Evolutionary conservation across 2,113 vertebrate genomes (phyloP).

Genomic region (Nyctibius bracteatus): DNA sequence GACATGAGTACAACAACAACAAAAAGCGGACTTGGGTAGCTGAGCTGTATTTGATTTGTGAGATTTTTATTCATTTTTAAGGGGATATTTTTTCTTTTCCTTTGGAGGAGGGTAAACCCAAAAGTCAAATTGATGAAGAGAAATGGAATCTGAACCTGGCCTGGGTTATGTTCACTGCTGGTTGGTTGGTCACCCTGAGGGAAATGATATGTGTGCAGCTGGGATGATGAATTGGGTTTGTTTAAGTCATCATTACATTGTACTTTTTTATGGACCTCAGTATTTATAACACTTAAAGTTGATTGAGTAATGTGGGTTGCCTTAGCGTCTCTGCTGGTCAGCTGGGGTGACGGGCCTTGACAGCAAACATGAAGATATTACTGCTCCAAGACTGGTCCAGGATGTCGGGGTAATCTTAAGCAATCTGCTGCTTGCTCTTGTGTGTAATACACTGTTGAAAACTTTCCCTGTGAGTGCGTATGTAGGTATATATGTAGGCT

Average conservation of each 20-base stretch:
- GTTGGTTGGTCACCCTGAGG: constrained; percentile 76
- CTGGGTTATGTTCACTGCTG: constrained; percentile 59
- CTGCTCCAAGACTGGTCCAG: constrained; percentile 76
- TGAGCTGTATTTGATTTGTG: constrained; percentile 52
- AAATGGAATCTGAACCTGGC: constrained; percentile 56
- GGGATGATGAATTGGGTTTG: constrained; percentile 88
- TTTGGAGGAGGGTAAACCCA: constrained; percentile 16
- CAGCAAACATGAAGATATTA: constrained; percentile 84
- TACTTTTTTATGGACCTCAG: constrained; percentile 85
- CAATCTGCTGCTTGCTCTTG: constrained; percentile 89
- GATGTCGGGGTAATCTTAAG: constrained; percentile 85
- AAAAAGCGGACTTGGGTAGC: background rate
- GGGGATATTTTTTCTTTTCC: constrained; percentile 29
- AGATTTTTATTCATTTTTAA: constrained; percentile 62
- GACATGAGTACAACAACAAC: constrained; percentile 53
- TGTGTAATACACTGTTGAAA: constrained; percentile 84
- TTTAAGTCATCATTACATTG: constrained; percentile 89
- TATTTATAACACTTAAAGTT: constrained; percentile 86
- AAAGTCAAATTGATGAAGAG: constrained; percentile 68
- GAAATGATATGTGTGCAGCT: constrained; percentile 71
- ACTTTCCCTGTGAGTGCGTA: constrained; percentile 70
- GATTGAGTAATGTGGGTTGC: constrained; percentile 79
- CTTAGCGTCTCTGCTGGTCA: constrained; percentile 80
- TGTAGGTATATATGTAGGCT: background rate
- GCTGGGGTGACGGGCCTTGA: constrained; percentile 85